Conservation (phyloP, 2,888 invertebrate species). For the Pristionchus exspectatus region DNA sequence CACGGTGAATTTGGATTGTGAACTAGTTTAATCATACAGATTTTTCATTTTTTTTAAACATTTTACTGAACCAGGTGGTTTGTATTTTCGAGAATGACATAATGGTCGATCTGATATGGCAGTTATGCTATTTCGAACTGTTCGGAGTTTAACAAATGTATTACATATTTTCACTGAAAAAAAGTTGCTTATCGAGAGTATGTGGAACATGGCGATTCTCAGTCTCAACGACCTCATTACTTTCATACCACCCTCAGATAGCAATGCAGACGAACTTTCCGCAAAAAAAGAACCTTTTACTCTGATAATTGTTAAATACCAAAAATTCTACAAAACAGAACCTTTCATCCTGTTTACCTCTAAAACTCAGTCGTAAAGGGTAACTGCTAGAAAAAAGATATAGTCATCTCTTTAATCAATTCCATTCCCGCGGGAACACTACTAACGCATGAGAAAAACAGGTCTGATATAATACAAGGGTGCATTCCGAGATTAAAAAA, state of each 20-base stretch:
- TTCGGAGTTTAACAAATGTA: background rate
- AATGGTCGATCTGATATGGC: background rate
- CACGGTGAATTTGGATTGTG: conserved; percentile 83
- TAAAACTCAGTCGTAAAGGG: background rate
- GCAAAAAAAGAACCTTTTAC: too few relatives aligned
- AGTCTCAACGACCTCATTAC: background rate
- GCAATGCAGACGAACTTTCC: too few relatives aligned
- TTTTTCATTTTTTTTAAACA: too few relatives aligned
- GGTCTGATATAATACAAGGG: background rate
- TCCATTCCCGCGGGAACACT: conserved; percentile 5
- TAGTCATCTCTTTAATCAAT: background rate
- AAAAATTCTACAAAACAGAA: background rate
- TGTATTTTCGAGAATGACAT: background rate
- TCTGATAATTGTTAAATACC: background rate
- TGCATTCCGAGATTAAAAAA: background rate
- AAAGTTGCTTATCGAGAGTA: too few relatives aligned
- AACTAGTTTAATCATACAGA: background rate
- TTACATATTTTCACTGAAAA: too few relatives aligned
- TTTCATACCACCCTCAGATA: too few relatives aligned
- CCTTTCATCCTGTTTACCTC: background rate
- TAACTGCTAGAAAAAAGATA: background rate
- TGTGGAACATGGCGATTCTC: background rate
- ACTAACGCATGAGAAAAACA: background rate
- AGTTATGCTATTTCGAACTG: background rate
- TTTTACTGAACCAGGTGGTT: background rate